These are phyloP conservation scores for Amphiura filiformis DNA, from an alignment of 35 echinoderm and acorn worm genomes.

Conservation along the genomic window DNA sequence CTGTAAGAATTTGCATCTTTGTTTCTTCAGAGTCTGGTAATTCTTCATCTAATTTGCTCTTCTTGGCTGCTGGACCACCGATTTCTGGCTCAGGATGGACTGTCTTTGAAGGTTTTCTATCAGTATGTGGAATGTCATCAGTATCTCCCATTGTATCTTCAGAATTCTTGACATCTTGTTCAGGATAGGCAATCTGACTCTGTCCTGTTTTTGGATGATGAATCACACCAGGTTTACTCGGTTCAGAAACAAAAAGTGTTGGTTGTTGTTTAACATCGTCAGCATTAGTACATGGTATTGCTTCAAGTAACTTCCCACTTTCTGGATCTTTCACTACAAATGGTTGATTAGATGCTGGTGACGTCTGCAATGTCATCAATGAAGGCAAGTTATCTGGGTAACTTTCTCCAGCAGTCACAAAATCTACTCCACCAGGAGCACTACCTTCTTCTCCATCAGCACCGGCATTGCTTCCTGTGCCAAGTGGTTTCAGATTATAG, in stretches of 20 bases:
- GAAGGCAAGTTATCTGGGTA: not conserved
- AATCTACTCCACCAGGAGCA: constrained; percentile 17
- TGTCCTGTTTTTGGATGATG: constrained; percentile 5
- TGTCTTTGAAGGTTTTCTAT: not conserved
- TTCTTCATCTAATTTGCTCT: not conserved
- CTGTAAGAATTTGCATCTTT: constrained; percentile 37
- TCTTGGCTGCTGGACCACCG: not conserved
- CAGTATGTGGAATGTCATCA: not conserved
- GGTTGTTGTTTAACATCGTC: constrained; percentile 13
- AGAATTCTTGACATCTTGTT: too few relatives aligned
- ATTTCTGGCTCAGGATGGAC: not conserved
- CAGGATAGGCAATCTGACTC: not conserved
- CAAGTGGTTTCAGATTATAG: constrained; percentile 47
- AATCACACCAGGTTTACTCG: constrained; percentile 8
- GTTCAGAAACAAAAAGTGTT: constrained; percentile 30
- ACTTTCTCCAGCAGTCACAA: not conserved
- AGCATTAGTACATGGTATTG: not conserved
- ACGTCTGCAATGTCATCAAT: not conserved
- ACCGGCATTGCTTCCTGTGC: not conserved
- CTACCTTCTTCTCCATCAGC: not conserved
- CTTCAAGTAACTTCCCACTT: constrained; percentile 45
- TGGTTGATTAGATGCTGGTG: not conserved
- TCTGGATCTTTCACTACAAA: constrained; percentile 38
- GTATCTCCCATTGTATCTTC: not conserved
- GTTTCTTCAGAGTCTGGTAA: not conserved